phyloP scores from a whole-genome alignment of 2,797 vertebrate genomes.

The Tachyglossus aculeatus region DNA sequence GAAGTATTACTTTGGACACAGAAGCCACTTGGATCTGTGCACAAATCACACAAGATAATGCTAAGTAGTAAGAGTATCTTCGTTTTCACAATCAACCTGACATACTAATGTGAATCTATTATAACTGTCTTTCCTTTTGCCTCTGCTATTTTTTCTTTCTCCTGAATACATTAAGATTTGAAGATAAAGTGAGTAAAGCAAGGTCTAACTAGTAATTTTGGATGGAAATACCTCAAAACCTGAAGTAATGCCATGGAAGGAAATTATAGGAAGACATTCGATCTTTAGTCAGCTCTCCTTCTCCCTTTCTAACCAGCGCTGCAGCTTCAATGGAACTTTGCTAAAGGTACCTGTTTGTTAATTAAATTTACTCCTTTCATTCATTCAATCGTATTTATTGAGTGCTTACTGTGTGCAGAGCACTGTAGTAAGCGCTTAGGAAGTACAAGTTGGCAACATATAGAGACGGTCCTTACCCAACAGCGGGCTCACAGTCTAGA shows the following conservation, averaged over 20 bases:
- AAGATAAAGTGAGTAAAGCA: background rate
- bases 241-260: no score
- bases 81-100: conserved; percentile 31
- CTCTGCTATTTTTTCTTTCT: background rate
- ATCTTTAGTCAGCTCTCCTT: background rate
- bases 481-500: no score
- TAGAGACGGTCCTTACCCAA: no score
- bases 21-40: conserved; percentile 42
- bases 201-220: background rate
- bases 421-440: no score
- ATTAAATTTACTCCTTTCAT: no score
- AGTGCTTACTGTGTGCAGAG: no score
- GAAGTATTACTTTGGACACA: conserved; percentile 32
- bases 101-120: conserved; percentile 3
- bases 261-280: no score
- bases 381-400: no score
- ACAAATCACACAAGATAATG: conserved; percentile 45
- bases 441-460: no score
- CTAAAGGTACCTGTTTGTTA: no score
- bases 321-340: background rate
- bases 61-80: conserved; percentile 36
- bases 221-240: background rate
- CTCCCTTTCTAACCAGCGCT: background rate
- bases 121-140: conserved; percentile 16
- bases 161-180: background rate